A percentile compares a stretch with the other conserved stretches of the same genome.
Evolutionary conservation across 2,888 invertebrate species (phyloP).

Genomic region (Stenchaetothrips biformis): DNA sequence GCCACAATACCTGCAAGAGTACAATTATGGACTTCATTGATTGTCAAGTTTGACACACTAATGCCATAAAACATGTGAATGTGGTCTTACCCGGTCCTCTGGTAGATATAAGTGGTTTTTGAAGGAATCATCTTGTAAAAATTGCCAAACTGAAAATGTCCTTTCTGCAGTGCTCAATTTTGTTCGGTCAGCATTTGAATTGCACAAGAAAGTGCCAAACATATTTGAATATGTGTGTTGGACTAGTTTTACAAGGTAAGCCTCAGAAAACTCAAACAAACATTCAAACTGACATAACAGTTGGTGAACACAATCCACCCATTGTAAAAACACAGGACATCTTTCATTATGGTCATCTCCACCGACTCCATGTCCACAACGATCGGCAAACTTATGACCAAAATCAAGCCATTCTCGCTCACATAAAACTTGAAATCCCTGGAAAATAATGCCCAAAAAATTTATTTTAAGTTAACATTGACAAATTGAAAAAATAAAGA

Average conservation of each 20-base stretch:
- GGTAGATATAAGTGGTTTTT: slow-evolving; percentile 77
- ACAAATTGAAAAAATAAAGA: slow-evolving; percentile 17
- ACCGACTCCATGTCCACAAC: slow-evolving; percentile 78
- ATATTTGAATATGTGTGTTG: slow-evolving; percentile 94
- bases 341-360: slow-evolving; percentile 89
- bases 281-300: slow-evolving; percentile 81
- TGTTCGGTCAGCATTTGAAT: slow-evolving; percentile 68
- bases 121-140: slow-evolving; percentile 72
- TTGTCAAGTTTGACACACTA: neutral
- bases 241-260: slow-evolving; percentile 87
- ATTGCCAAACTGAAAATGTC: slow-evolving; percentile 83
- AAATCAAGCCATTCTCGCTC: slow-evolving; percentile 97
- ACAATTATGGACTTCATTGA: neutral
- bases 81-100: slow-evolving; percentile 49
- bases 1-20: slow-evolving; percentile 69
- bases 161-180: slow-evolving; percentile 60
- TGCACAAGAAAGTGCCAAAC: slow-evolving; percentile 95
- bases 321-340: slow-evolving; percentile 96
- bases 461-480: neutral
- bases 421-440: slow-evolving; percentile 90
- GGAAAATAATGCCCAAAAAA: slow-evolving; percentile 38
- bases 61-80: neutral
- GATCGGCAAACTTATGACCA: slow-evolving; percentile 96
- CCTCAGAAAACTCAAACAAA: slow-evolving; percentile 91
- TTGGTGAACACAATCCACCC: slow-evolving; percentile 95